Conservation (phyloP, 2,113 vertebrate species). For the Saccopteryx leptura region DNA sequence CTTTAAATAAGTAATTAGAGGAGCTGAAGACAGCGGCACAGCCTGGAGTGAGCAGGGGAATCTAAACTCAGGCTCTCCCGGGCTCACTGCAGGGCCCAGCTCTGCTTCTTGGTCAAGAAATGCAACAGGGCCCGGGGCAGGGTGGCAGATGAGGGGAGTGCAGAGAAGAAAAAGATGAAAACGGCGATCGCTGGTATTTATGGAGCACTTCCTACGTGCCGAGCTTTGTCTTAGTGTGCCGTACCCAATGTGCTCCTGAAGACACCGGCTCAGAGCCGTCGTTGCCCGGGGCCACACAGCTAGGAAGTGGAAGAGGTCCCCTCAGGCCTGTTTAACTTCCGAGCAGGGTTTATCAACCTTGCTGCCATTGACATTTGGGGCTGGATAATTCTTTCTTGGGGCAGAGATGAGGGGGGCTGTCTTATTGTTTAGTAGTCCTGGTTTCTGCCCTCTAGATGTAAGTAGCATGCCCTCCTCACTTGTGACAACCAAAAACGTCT, state of each 20-base stretch:
- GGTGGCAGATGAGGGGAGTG: neutral
- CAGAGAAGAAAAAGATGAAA: neutral
- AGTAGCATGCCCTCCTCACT: neutral
- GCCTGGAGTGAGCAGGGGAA: constrained; percentile 78
- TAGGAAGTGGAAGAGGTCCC: neutral
- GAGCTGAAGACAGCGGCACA: constrained; percentile 81
- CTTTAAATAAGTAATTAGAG: constrained; percentile 90
- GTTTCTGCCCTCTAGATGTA: neutral
- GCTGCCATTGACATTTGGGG: neutral
- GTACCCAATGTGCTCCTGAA: neutral
- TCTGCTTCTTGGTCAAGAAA: constrained; percentile 43
- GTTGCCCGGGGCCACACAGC: neutral
- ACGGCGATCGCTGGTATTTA: neutral
- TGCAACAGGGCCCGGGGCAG: constrained; percentile 18
- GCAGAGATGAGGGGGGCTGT: neutral
- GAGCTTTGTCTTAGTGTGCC: neutral
- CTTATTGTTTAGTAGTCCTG: neutral
- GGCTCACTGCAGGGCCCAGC: constrained; percentile 55
- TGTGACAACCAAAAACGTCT: neutral
- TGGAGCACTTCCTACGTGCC: neutral
- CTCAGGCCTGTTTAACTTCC: neutral
- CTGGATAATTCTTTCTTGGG: neutral
- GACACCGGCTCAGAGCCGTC: neutral
- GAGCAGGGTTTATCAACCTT: neutral
- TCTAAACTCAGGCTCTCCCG: constrained; percentile 61